Base-by-base conservation (phyloP, 2,113 vertebrate genomes). In the Kobus ellipsiprymnus region DNA sequence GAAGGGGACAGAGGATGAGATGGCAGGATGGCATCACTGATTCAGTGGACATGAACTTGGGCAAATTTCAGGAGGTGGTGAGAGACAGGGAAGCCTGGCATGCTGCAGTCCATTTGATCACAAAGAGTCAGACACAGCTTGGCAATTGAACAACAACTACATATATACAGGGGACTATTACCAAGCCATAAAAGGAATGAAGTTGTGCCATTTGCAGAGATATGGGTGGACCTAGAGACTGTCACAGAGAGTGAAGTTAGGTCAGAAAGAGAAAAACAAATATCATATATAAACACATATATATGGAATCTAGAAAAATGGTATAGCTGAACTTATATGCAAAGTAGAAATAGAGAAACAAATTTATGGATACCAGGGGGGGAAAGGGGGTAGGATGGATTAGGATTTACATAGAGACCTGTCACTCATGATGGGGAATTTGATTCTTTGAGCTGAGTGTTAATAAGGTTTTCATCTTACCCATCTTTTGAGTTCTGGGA, bases 401-500 rank as follows among this genome's bases (percentile, higher is more conserved):
- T 40, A 36, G n/a, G 67, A 52, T 78, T 85, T 52, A 92, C 54
- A 64, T 67, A 44, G 74, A 86, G 29, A 87, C 10, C 36, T 64
- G 12, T 82, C 60, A 67, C 19, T 96, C 52, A 46, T 1, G 12
- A 25, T 81, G 52, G 40, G 40, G 74, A 94, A 55, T 89, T 57
- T 27, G 77, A 2, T 27, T 85, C 25, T 84, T 62, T 67, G 74
- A n/a, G 14, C 6, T 27, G 16, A 94, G 23, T 16, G 8, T 50
- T 96, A 74, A 17, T 13, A 93, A 80, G 46, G 33, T 19, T 82
- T 95, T 44, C 19, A 87, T 93, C 59, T 60, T 33, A 19, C 13
- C 21, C 40, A 71, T 94, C 29, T 46, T 84, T 90, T n/a, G 67
- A 44, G n/a, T 55, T 57, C 6, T 23, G 82, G 48, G 30, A 52